Evolutionary conservation across 2,113 vertebrate genomes (phyloP).

Genomic region (Nesoenas mayeri): DNA sequence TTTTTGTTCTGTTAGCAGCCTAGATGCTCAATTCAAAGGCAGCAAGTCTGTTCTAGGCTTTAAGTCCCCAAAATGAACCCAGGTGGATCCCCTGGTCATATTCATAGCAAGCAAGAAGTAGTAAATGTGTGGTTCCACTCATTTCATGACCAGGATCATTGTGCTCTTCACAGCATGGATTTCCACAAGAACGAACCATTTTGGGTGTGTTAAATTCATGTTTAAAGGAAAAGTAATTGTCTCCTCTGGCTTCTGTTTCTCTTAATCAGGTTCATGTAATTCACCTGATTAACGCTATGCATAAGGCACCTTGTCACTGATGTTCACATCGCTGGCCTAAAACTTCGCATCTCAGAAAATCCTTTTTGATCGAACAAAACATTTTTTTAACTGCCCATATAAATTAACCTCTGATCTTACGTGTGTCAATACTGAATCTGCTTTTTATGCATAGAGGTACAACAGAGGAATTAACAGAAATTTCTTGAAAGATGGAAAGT

Average conservation of each 20-base stretch:
- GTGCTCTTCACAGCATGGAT: not conserved
- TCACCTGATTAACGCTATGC: not conserved
- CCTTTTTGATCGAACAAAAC: not conserved
- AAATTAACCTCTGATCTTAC: not conserved
- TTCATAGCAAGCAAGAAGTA: not conserved
- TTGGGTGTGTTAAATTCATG: not conserved
- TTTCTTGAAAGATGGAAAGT: not conserved
- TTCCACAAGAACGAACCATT: not conserved
- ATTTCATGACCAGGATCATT: not conserved
- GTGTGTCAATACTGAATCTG: not conserved
- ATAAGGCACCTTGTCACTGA: not conserved
- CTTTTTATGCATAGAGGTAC: not conserved
- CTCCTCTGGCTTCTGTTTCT: not conserved
- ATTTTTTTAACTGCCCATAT: not conserved
- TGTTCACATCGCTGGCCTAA: not conserved
- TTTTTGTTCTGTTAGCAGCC: not conserved
- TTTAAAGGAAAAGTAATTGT: not conserved
- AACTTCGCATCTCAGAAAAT: not conserved
- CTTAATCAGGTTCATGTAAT: not conserved
- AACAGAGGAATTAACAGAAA: not conserved
- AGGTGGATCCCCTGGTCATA: not conserved
- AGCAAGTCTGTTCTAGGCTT: not conserved
- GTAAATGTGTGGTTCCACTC: not conserved
- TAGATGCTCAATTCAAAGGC: not conserved
- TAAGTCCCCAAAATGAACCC: not conserved